Percentiles rank a stretch among this genome's conserved stretches.
phyloP scores from a whole-genome alignment of 53 echinoderm and acorn worm genomes.

The Glandiceps talaboti region DNA sequence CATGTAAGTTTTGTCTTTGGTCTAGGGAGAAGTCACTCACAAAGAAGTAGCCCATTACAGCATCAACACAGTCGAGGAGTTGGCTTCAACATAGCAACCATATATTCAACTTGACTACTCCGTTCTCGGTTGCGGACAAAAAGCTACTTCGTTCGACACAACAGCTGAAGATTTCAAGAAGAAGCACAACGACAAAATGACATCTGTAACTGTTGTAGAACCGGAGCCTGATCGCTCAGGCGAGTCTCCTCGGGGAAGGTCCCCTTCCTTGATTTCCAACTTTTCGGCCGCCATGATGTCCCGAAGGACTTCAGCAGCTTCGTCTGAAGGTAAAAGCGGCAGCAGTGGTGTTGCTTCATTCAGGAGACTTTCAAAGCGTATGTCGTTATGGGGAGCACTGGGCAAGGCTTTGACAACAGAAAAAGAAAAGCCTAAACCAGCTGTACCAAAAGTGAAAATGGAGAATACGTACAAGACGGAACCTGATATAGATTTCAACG shows the following conservation, averaged over 20 bases:
- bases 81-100: no score
- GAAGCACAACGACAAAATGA: no score
- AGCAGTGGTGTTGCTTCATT: background rate
- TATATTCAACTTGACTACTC: no score
- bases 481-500: constrained; percentile 38
- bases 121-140: no score
- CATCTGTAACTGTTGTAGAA: background rate
- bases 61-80: no score
- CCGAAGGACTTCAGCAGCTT: background rate
- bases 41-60: no score
- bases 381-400: background rate
- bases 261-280: background rate
- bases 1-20: background rate
- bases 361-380: background rate
- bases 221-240: no score
- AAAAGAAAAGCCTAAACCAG: constrained; percentile 13
- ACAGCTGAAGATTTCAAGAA: no score
- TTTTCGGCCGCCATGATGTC: background rate
- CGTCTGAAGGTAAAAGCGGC: background rate
- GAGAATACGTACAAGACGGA: constrained; percentile 57
- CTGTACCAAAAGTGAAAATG: constrained; percentile 30
- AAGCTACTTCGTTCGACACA: no score
- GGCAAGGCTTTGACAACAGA: background rate
- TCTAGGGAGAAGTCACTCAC: no score
- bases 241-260: background rate